A percentile compares a stretch with the other conserved stretches of the same genome.
Evolutionary conservation across 2,888 invertebrate genomes (phyloP).

Genomic region (Heliconius hortense): DNA sequence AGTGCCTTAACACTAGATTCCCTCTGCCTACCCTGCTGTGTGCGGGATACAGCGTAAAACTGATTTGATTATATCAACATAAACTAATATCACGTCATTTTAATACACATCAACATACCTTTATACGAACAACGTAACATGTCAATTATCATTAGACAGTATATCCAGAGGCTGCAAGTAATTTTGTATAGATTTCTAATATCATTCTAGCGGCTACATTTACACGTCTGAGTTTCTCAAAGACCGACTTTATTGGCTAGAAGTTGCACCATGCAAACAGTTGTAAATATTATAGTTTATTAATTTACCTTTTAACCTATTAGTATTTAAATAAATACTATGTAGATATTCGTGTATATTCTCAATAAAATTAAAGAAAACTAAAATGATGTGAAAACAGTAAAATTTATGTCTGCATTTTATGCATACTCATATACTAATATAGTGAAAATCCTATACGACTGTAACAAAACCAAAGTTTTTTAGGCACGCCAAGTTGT

Average conservation of each 20-base stretch:
- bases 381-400: no score
- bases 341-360: not conserved
- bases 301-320: not conserved
- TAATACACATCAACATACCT: constrained; percentile 6
- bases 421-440: no score
- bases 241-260: constrained; percentile 3
- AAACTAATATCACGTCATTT: not conserved
- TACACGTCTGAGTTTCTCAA: constrained; percentile 15
- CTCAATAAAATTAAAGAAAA: no score
- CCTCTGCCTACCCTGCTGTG: no score
- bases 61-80: no score
- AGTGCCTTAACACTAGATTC: no score
- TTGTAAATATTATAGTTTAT: not conserved
- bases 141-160: constrained; percentile 22
- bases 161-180: constrained; percentile 26
- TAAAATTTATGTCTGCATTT: no score
- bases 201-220: constrained; percentile 31
- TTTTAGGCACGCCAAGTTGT: no score
- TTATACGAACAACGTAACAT: constrained; percentile 11
- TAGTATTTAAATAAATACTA: not conserved
- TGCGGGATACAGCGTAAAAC: no score
- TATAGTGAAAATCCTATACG: no score
- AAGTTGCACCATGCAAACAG: constrained; percentile 3
- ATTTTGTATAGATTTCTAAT: constrained; percentile 34
- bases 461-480: no score